phyloP scores from a whole-genome alignment of 2,797 vertebrate genomes.

The Pseudochirops corinnae region DNA sequence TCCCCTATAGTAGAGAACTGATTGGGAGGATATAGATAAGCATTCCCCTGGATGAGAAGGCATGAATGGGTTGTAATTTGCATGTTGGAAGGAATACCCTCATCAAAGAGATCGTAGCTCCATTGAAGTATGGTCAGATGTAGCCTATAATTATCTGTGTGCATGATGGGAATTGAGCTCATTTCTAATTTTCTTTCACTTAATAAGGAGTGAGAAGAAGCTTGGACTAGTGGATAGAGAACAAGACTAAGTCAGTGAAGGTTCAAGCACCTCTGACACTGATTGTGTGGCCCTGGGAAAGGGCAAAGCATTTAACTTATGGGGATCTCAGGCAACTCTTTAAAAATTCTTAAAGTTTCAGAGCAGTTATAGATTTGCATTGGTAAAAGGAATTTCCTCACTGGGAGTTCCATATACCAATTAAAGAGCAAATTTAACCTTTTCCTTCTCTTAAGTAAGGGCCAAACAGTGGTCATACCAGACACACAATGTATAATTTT shows the following conservation, averaged over 20 bases:
- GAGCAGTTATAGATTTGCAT: not conserved
- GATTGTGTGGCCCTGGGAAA: not conserved
- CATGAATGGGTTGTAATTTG: not conserved
- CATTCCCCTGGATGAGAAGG: not conserved
- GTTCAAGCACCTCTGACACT: not conserved
- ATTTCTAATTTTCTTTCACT: not conserved
- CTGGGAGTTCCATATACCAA: not conserved
- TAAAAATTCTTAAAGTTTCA: not conserved
- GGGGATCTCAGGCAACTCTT: not conserved
- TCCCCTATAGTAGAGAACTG: not conserved
- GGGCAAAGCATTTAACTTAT: not conserved
- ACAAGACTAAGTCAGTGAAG: not conserved
- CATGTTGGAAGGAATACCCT: not conserved
- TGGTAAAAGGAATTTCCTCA: not conserved
- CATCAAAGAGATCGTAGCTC: not conserved
- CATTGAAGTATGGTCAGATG: not conserved
- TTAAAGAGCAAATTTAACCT: not conserved
- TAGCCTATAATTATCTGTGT: not conserved
- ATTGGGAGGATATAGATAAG: not conserved
- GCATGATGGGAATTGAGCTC: not conserved
- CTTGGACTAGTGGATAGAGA: not conserved
- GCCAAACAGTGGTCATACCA: not conserved
- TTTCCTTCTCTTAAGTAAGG: not conserved
- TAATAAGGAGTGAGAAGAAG: not conserved
- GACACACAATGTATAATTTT: not conserved